Evolutionary conservation across 2,888 invertebrate species (phyloP).

Genomic region (Zaprionus obscuricornis): DNA sequence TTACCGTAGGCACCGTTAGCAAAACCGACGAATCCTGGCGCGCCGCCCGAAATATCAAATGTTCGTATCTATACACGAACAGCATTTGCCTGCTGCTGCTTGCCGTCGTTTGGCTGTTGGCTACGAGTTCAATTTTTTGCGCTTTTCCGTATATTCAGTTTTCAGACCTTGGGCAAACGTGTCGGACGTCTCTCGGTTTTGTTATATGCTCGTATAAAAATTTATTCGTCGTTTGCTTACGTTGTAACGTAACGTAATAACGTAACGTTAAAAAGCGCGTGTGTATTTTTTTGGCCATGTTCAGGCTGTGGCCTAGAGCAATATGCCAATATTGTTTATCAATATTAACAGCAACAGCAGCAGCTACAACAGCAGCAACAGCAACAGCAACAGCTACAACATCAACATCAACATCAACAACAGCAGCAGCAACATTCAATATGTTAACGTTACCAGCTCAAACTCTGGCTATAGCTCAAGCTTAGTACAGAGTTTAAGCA

Average conservation of each 20-base stretch:
- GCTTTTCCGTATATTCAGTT: conserved; percentile 68
- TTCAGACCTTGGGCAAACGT: conserved; percentile 80
- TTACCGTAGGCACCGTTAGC: conserved; percentile 30
- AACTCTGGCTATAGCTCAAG: background rate
- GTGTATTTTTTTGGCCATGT: conserved; percentile 12
- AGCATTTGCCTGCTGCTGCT: conserved; percentile 14
- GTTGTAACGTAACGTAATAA: conserved; percentile 35
- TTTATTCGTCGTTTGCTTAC: conserved; percentile 18
- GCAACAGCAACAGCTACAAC: conserved; percentile 20
- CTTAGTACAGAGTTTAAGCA: conserved; percentile 19
- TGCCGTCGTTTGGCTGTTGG: no score
- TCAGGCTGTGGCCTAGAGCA: conserved; percentile 16
- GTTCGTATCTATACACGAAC: conserved; percentile 25
- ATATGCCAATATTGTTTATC: conserved; percentile 68
- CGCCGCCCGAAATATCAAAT: conserved; percentile 13
- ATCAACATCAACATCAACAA: conserved; percentile 41
- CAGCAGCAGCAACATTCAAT: conserved; percentile 12
- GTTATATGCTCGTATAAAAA: conserved; percentile 22
- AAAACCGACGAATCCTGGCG: conserved; percentile 75
- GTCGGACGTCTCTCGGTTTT: conserved; percentile 64
- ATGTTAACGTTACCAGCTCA: background rate
- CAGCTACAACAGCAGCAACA: conserved; percentile 11
- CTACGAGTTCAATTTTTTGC: conserved; percentile 21
- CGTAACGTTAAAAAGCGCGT: conserved; percentile 69
- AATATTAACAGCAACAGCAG: conserved; percentile 48